A percentile compares a stretch with the other conserved stretches of the same genome.
Conservation (phyloP, 2,113 vertebrate genomes). For the Hemibagrus wyckioides region DNA sequence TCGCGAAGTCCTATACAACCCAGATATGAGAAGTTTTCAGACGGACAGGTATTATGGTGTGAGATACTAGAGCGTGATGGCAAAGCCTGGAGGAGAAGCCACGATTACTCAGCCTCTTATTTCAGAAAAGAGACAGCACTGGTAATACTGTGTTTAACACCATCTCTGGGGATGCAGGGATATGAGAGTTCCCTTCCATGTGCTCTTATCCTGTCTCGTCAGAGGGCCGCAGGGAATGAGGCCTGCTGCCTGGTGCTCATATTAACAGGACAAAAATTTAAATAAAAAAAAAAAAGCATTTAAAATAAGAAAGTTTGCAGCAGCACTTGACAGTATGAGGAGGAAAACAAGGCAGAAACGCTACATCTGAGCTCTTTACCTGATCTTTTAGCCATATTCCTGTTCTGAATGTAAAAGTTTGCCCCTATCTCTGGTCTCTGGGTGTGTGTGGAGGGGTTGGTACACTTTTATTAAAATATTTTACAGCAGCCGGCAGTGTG, state of each 20-base stretch:
- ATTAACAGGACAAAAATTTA: neutral
- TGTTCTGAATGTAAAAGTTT: too few relatives aligned
- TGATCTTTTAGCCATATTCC: neutral
- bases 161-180: neutral
- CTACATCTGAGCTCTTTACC: neutral
- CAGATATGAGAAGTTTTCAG: neutral
- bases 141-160: neutral
- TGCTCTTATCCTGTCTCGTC: conserved; percentile 1
- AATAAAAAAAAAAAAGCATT: neutral
- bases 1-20: neutral
- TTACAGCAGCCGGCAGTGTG: neutral
- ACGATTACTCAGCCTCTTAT: neutral
- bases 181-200: neutral
- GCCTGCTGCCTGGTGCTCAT: neutral
- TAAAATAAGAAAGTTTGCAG: too few relatives aligned
- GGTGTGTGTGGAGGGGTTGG: too few relatives aligned
- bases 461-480: neutral
- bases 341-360: neutral
- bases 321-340: neutral
- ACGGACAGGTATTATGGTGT: neutral
- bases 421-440: too few relatives aligned
- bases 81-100: neutral
- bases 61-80: neutral
- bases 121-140: neutral
- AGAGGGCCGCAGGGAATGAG: neutral